These are phyloP conservation scores for Sterrhoptilus dennistouni DNA, from an alignment of 2,113 vertebrate species.

Conservation along the genomic window DNA sequence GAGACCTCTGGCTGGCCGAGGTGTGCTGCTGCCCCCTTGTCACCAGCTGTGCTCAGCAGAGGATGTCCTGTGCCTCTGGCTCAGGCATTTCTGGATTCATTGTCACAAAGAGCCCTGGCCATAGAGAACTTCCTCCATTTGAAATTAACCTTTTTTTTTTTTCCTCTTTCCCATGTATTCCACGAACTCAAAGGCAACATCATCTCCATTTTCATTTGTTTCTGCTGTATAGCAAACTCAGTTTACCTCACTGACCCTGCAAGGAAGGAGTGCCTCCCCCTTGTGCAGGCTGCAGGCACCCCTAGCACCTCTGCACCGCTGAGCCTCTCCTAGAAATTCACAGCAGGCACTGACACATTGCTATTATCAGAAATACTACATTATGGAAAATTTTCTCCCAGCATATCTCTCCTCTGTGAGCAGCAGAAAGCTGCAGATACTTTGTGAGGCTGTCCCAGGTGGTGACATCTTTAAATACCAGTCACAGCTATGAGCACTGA, in stretches of 20 bases:
- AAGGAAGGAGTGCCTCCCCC: background rate
- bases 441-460: background rate
- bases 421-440: background rate
- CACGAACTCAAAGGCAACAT: background rate
- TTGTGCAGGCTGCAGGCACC: background rate
- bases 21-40: background rate
- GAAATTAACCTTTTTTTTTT: background rate
- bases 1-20: fast-evolving
- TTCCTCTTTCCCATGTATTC: background rate
- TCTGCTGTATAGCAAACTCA: background rate
- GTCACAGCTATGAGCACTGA: background rate
- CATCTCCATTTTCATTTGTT: background rate
- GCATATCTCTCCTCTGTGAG: background rate
- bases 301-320: background rate
- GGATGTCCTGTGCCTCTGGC: background rate
- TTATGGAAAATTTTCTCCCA: background rate
- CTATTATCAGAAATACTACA: background rate
- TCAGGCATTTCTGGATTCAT: background rate
- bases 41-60: background rate
- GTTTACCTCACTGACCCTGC: background rate
- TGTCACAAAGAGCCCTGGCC: background rate
- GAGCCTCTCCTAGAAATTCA: background rate
- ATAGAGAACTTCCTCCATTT: background rate
- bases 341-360: background rate
- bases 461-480: background rate